Percentiles rank a stretch among this genome's conserved stretches.
Conservation (phyloP, 2,888 invertebrate species). For the Lycaena phlaeas region DNA sequence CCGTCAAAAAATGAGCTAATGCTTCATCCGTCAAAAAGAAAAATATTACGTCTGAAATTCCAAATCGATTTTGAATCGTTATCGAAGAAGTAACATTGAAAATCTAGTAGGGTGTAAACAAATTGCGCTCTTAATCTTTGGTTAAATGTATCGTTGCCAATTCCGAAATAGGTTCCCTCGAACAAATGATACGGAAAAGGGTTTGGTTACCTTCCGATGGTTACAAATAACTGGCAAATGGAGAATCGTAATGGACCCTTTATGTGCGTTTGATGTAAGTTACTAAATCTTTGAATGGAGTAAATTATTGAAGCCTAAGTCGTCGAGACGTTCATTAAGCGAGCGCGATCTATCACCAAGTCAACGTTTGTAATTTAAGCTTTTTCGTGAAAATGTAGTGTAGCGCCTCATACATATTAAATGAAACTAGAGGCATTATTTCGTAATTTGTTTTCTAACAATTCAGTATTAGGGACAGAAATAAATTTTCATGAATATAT, state of each 20-base stretch:
- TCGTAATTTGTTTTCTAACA: too few species aligned
- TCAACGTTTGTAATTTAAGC: neutral
- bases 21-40: too few species aligned
- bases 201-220: constrained; percentile 40
- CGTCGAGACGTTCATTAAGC: constrained; percentile 3
- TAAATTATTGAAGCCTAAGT: constrained; percentile 7
- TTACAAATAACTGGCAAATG: constrained; percentile 52
- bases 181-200: constrained; percentile 64
- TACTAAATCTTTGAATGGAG: constrained; percentile 8
- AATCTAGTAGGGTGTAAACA: constrained; percentile 32
- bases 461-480: too few species aligned
- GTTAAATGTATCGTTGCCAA: constrained; percentile 57
- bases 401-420: too few species aligned
- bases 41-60: too few species aligned
- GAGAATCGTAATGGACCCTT: constrained; percentile 34
- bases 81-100: neutral
- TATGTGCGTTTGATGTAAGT: constrained; percentile 19
- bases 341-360: neutral
- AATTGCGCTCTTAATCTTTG: constrained; percentile 57
- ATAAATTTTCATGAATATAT: too few species aligned
- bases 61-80: too few species aligned
- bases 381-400: neutral
- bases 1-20: too few species aligned
- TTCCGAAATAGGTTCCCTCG: constrained; percentile 41
- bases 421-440: too few species aligned